These are phyloP conservation scores for Tenrec ecaudatus DNA, from an alignment of 2,113 vertebrate genomes.

Conservation along the genomic window DNA sequence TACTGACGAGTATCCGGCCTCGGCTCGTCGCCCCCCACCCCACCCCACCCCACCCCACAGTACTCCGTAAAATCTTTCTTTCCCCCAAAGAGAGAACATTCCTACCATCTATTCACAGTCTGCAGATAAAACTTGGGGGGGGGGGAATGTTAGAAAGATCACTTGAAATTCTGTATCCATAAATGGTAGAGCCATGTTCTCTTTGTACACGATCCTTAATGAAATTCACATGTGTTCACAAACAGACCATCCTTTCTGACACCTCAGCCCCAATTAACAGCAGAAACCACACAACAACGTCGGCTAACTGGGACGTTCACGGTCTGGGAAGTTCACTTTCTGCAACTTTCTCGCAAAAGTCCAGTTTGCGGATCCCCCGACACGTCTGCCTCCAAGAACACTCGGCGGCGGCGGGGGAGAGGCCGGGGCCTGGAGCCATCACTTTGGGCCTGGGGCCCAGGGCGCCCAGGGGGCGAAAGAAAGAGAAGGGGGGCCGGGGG, in stretches of 20 bases:
- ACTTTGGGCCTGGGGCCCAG: background rate
- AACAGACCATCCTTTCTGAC: background rate
- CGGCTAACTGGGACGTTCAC: background rate
- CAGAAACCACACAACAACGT: background rate
- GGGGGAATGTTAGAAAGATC: constrained; percentile 34
- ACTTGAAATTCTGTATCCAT: constrained; percentile 84
- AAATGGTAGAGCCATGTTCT: constrained; percentile 85
- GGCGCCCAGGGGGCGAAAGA: background rate
- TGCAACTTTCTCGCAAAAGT: constrained; percentile 31
- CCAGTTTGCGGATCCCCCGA: background rate
- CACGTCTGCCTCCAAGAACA: background rate
- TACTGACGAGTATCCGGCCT: background rate
- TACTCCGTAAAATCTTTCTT: background rate
- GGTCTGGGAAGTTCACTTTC: background rate
- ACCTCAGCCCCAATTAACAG: background rate
- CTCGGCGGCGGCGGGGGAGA: background rate
- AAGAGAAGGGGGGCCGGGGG: rapidly evolving
- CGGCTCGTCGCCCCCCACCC: rapidly evolving
- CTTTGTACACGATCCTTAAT: constrained; percentile 77
- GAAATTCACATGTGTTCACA: constrained; percentile 80
- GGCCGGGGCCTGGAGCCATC: background rate
- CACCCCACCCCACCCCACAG: too few relatives aligned
- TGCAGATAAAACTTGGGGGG: constrained; percentile 23
- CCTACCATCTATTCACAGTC: background rate
- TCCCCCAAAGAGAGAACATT: background rate